Conservation (phyloP, 2,113 vertebrate genomes). For the Choloepus hoffmanni region DNA sequence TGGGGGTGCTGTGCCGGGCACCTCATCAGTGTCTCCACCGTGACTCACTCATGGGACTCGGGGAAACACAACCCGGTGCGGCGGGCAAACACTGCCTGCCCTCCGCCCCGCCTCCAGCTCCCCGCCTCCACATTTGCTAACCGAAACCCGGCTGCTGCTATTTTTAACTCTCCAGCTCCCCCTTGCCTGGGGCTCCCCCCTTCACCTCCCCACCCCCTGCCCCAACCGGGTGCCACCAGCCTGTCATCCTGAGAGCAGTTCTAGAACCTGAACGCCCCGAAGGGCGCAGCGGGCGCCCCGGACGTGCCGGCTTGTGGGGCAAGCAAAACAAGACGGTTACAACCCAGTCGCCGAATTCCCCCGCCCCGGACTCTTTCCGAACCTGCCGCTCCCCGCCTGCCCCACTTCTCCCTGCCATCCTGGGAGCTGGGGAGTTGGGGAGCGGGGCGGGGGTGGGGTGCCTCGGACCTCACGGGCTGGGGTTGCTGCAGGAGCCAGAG, state of each 20-base stretch:
- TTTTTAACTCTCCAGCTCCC: slow-evolving; percentile 84
- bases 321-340: slow-evolving; percentile 77
- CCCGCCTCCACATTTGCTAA: slow-evolving; percentile 84
- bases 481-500: background rate
- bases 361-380: slow-evolving; percentile 81
- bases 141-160: slow-evolving; percentile 82
- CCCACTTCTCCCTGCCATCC: slow-evolving; percentile 15
- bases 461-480: background rate
- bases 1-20: background rate
- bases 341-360: slow-evolving; percentile 75
- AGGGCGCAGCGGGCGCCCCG: slow-evolving; percentile 75
- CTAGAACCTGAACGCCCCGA: slow-evolving; percentile 66
- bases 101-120: slow-evolving; percentile 78
- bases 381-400: slow-evolving; percentile 61
- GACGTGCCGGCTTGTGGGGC: slow-evolving; percentile 68
- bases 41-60: slow-evolving; percentile 80
- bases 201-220: slow-evolving; percentile 59
- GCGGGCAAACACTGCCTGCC: slow-evolving; percentile 69
- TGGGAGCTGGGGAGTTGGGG: background rate
- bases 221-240: slow-evolving; percentile 76
- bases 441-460: background rate
- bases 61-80: slow-evolving; percentile 74
- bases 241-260: slow-evolving; percentile 81
- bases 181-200: slow-evolving; percentile 79
- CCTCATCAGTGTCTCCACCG: slow-evolving; percentile 57